phyloP scores from a whole-genome alignment of 2,113 vertebrate genomes.

The Collichthys lucidus region DNA sequence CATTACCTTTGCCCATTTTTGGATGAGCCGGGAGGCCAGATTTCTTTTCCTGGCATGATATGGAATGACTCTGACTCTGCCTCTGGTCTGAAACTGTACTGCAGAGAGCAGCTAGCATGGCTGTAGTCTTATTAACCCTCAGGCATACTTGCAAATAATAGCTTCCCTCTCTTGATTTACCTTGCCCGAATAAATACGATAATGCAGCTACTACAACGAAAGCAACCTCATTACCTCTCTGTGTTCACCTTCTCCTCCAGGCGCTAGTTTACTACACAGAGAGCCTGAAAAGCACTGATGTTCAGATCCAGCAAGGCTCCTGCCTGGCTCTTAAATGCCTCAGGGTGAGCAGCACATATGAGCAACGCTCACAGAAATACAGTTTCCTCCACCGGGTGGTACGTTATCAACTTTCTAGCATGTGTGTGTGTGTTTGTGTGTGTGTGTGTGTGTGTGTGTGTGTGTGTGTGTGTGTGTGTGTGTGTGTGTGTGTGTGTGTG shows the following conservation, averaged over 20 bases:
- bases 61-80: too few relatives aligned
- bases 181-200: neutral
- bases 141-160: neutral
- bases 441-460: too few relatives aligned
- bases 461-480: neutral
- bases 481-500: too few relatives aligned
- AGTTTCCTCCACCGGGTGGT: neutral
- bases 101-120: too few relatives aligned
- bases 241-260: slow-evolving; percentile 69
- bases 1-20: too few relatives aligned
- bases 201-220: neutral
- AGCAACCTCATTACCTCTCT: neutral
- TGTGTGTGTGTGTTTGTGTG: slow-evolving; percentile 6
- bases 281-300: slow-evolving; percentile 76
- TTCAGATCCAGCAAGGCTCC: slow-evolving; percentile 84
- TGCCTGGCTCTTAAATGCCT: slow-evolving; percentile 93
- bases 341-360: slow-evolving; percentile 81
- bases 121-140: neutral
- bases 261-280: slow-evolving; percentile 90
- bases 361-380: neutral
- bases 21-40: too few relatives aligned
- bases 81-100: too few relatives aligned
- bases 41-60: too few relatives aligned
- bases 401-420: neutral
- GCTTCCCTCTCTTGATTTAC: neutral